These are phyloP conservation scores for Drosophila sp. DNA, from an alignment of 1,140 invertebrate species.

Conservation along the genomic window DNA sequence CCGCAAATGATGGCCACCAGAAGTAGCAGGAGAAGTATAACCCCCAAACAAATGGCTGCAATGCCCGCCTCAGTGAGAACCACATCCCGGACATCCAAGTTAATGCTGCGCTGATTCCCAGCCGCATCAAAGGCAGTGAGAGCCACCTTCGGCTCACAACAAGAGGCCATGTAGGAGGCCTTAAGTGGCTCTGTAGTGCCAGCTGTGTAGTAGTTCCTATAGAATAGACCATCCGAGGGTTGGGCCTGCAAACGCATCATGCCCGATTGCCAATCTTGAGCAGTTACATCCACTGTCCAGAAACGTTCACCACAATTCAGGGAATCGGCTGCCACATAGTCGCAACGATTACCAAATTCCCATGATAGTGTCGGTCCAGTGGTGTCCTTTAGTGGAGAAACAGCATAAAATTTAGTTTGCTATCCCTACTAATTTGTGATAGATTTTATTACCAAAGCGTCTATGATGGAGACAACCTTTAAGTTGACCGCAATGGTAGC, in stretches of 20 bases:
- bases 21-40: slow-evolving; percentile 84
- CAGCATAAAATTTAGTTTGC: neutral
- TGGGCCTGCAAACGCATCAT: slow-evolving; percentile 85
- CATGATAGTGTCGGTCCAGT: slow-evolving; percentile 82
- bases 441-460: slow-evolving; percentile 52
- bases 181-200: slow-evolving; percentile 85
- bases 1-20: slow-evolving; percentile 83
- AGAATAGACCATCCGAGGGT: slow-evolving; percentile 83
- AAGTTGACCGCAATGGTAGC: slow-evolving; percentile 63
- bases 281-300: slow-evolving; percentile 86
- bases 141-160: slow-evolving; percentile 85
- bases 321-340: slow-evolving; percentile 54
- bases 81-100: slow-evolving; percentile 85
- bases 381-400: slow-evolving; percentile 59
- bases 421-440: neutral
- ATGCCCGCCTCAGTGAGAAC: slow-evolving; percentile 83
- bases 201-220: slow-evolving; percentile 84
- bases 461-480: slow-evolving; percentile 69
- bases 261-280: slow-evolving; percentile 85
- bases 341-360: slow-evolving; percentile 84
- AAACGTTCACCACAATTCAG: slow-evolving; percentile 84
- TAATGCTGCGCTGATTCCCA: slow-evolving; percentile 85
- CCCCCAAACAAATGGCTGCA: slow-evolving; percentile 85
- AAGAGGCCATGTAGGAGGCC: slow-evolving; percentile 86
- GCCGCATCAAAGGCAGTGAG: slow-evolving; percentile 85